Conservation (phyloP, 2,888 invertebrate genomes). For the Pantelozetes paolii region DNA sequence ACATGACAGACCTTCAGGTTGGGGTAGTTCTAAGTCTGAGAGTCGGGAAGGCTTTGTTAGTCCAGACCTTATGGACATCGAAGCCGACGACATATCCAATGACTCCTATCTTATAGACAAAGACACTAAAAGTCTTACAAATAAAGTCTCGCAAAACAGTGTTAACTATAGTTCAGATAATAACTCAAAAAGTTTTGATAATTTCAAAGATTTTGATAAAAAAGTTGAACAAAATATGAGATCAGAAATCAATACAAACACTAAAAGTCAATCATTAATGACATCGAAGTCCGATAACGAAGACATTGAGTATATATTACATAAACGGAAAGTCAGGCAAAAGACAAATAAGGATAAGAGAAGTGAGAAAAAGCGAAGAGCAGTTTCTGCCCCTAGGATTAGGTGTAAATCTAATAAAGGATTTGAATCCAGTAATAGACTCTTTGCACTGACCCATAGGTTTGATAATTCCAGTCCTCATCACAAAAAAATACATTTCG, state of each 20-base stretch:
- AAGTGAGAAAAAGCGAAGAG: conserved; percentile 6
- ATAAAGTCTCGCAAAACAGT: conserved; percentile 44
- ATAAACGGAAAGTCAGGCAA: conserved; percentile 19
- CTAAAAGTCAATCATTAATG: not conserved
- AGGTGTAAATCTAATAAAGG: not conserved
- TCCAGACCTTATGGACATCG: conserved; percentile 46
- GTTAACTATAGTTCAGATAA: conserved; percentile 42
- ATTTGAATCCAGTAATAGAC: not conserved
- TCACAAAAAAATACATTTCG: conserved; percentile 43
- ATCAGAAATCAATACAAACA: not conserved
- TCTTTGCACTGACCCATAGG: conserved; percentile 2
- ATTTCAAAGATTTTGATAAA: not conserved
- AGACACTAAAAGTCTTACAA: conserved; percentile 44
- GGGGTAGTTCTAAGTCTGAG: conserved; percentile 45
- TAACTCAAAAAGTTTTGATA: conserved; percentile 40
- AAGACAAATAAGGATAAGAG: not conserved
- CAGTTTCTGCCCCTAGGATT: conserved; percentile 12
- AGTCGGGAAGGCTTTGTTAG: conserved; percentile 44
- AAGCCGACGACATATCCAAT: conserved; percentile 47
- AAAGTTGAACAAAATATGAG: conserved; percentile 41
- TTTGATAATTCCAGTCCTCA: not conserved
- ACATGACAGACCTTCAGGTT: conserved; percentile 47
- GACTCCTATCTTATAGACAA: conserved; percentile 47
- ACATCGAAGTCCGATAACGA: conserved; percentile 9
- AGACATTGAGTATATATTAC: conserved; percentile 31